Evolutionary conservation across 2,113 vertebrate genomes (phyloP), one percentile per base, ranked within the genome.

Genomic region (Anoplopoma fimbria): DNA sequence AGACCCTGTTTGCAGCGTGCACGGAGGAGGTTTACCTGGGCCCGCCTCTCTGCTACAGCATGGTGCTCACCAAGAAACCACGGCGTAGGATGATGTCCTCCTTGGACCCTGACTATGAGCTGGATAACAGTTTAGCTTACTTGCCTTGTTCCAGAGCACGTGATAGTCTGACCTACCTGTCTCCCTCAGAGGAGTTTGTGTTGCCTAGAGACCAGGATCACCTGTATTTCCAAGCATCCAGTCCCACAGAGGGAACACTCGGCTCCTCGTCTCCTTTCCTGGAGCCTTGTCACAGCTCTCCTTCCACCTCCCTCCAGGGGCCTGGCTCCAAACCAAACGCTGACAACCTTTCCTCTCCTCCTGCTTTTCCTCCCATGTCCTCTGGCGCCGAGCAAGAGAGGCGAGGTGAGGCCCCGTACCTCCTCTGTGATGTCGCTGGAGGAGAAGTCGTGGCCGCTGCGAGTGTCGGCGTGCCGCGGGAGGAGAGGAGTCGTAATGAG

Each of bases 1-100:
- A 97, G 89, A 95, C 94, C 9, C 97, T 99, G 90, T 97, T 97
- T 83, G 93, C 97, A 79, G 96, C 96, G 55, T 99, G 96, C 86
- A 95, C 95, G 6, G 97, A 98, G 86, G 96, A 97, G 75, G 96
- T 97, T 6, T 85, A 93, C 45, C 92, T 94, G 70, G 96, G 95
- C 17, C 95, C 96, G 4, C 94, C 96, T 0, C 92, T 95, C 27
- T 92, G 89, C 84, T 92, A 95, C 93, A 94, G 95, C 89, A 88
- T 92, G 75, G 36, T 58, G 33, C 87, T 93, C 84, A 80, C 84
- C 78, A 92, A 93, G 79, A 93, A 88, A 10, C 45, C 92, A 1
- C 69, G 21, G 0, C 57, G 69, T 53, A 2, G 15, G 74, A 19
- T 14, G 0, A 23, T 60, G 9, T 62, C 74, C n/a, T 60, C 72